phyloP scores from a whole-genome alignment of 2,113 vertebrate species.

The Labrus mixtus region DNA sequence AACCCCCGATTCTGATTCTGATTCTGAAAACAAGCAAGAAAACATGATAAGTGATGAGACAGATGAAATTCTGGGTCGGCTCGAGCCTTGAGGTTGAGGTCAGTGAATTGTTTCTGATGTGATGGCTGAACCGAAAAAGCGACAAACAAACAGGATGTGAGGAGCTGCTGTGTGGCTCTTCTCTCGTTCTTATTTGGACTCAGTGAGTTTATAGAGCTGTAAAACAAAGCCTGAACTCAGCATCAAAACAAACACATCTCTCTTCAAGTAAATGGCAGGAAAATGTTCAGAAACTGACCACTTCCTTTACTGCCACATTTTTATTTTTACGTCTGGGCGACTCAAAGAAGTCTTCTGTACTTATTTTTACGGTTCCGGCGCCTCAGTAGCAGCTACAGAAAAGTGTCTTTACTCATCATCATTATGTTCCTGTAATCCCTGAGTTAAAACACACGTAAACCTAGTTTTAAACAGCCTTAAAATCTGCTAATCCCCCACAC shows the following conservation, averaged over 20 bases:
- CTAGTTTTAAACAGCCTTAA: conserved; percentile 24
- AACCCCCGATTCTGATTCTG: too few relatives aligned
- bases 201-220: conserved; percentile 50
- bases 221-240: conserved; percentile 38
- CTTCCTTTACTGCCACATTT: conserved; percentile 28
- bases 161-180: conserved; percentile 7
- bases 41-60: too few relatives aligned
- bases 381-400: not conserved
- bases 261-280: not conserved
- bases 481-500: conserved; percentile 49
- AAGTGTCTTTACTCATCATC: conserved; percentile 34
- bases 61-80: not conserved
- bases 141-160: conserved; percentile 1
- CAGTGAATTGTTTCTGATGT: not conserved
- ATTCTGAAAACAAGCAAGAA: too few relatives aligned
- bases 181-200: conserved; percentile 33
- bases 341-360: conserved; percentile 10
- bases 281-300: conserved; percentile 17
- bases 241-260: conserved; percentile 33
- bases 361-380: not conserved
- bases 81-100: not conserved
- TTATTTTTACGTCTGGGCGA: conserved; percentile 7
- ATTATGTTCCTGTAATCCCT: conserved; percentile 38
- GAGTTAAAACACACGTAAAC: conserved; percentile 36
- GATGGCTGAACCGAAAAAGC: conserved; percentile 8